These are phyloP conservation scores for Mycogona germanica DNA, from an alignment of 2,888 invertebrate species.

Conservation along the genomic window DNA sequence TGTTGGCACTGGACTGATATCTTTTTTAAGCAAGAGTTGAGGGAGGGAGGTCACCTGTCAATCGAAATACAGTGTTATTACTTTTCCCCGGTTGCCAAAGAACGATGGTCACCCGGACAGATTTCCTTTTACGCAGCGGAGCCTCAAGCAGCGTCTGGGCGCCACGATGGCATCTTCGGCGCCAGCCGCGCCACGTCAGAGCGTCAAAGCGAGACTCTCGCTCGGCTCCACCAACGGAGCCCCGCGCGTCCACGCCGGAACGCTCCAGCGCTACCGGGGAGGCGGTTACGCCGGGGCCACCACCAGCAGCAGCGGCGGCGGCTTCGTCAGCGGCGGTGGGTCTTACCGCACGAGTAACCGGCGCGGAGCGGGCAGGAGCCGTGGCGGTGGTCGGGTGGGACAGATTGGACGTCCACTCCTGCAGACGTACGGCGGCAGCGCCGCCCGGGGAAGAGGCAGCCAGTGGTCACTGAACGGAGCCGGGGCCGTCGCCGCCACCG, in stretches of 20 bases:
- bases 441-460: conserved; percentile 4
- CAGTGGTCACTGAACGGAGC: conserved; percentile 3
- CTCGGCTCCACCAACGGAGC: conserved; percentile 7
- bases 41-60: no score
- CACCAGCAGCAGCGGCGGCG: background rate
- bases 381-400: conserved; percentile 1
- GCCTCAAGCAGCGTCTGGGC: conserved; percentile 24
- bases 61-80: no score
- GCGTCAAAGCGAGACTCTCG: conserved; percentile 6
- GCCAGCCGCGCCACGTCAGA: conserved; percentile 7
- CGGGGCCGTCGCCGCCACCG: background rate
- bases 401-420: background rate
- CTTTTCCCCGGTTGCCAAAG: no score
- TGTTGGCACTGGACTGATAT: no score
- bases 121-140: conserved; percentile 22
- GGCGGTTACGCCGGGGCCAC: background rate
- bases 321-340: background rate
- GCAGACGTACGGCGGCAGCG: background rate
- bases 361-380: background rate
- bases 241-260: background rate
- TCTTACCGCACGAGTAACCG: background rate
- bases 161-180: no score
- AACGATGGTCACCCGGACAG: background rate
- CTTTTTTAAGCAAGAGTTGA: no score
- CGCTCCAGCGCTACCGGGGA: background rate